These are phyloP conservation scores for Mobula hypostoma DNA, from an alignment of 2,113 vertebrate genomes.

Conservation along the genomic window DNA sequence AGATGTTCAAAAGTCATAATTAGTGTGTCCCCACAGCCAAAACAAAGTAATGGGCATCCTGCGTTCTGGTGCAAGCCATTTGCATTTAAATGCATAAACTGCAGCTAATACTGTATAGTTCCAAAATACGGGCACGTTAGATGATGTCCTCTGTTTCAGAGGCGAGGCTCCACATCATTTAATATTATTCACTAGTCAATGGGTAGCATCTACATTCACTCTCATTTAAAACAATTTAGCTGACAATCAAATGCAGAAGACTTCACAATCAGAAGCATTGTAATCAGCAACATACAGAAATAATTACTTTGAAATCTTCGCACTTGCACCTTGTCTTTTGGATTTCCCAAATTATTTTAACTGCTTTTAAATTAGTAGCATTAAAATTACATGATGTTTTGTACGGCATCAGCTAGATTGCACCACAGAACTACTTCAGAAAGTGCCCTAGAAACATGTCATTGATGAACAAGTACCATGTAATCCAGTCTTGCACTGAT, in stretches of 20 bases:
- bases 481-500: background rate
- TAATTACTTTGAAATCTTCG: background rate
- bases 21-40: background rate
- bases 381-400: background rate
- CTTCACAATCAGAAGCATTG: background rate
- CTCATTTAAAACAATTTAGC: too few relatives aligned
- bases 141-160: background rate
- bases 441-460: background rate
- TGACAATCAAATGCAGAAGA: background rate
- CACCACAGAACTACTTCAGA: background rate
- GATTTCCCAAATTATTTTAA: background rate
- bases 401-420: background rate
- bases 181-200: background rate
- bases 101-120: background rate
- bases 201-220: too few relatives aligned
- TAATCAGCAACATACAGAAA: background rate
- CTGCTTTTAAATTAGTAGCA: background rate
- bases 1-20: background rate
- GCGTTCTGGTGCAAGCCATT: background rate
- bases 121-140: background rate
- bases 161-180: background rate
- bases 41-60: background rate
- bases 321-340: background rate
- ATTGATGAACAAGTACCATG: background rate
- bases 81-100: background rate